These are phyloP conservation scores for Stichopus chloronotus DNA, from an alignment of 35 echinoderm and acorn worm species.

Conservation along the genomic window DNA sequence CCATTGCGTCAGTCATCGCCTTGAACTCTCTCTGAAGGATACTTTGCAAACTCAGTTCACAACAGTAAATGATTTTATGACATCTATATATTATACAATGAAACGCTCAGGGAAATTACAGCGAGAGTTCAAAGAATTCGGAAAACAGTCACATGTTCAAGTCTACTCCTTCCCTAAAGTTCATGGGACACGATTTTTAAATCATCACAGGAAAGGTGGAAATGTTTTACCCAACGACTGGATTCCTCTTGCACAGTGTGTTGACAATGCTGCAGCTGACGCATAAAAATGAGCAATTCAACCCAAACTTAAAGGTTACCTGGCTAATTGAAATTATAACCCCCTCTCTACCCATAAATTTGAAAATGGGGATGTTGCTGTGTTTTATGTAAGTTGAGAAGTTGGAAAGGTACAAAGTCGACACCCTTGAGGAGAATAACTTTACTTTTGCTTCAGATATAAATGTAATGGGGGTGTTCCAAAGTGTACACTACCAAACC, in stretches of 20 bases:
- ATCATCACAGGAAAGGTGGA: constrained; percentile 69
- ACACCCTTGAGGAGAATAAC: constrained; percentile 6
- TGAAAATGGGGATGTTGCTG: constrained; percentile 48
- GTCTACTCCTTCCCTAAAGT: constrained; percentile 55
- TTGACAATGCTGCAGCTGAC: constrained; percentile 64
- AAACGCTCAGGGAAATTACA: constrained; percentile 76
- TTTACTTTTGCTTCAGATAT: constrained; percentile 35
- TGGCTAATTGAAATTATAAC: constrained; percentile 51
- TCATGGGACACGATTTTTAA: constrained; percentile 70
- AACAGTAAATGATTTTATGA: constrained; percentile 64
- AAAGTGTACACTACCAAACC: constrained; percentile 10
- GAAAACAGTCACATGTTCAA: constrained; percentile 31
- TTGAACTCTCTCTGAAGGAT: constrained; percentile 75
- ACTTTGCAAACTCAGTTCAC: constrained; percentile 41
- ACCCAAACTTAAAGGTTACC: constrained; percentile 29
- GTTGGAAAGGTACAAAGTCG: constrained; percentile 38
- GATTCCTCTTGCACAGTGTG: constrained; percentile 35
- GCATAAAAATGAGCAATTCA: constrained; percentile 26
- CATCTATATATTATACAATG: constrained; percentile 64
- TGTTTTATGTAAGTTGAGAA: constrained; percentile 57
- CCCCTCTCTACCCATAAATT: constrained; percentile 60
- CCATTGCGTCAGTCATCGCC: constrained; percentile 64
- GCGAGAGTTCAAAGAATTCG: constrained; percentile 65
- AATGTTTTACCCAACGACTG: constrained; percentile 64
- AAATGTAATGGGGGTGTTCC: background rate